Evolutionary conservation across 2,797 vertebrate genomes (phyloP).

Genomic region (Glyptemys insculpta): DNA sequence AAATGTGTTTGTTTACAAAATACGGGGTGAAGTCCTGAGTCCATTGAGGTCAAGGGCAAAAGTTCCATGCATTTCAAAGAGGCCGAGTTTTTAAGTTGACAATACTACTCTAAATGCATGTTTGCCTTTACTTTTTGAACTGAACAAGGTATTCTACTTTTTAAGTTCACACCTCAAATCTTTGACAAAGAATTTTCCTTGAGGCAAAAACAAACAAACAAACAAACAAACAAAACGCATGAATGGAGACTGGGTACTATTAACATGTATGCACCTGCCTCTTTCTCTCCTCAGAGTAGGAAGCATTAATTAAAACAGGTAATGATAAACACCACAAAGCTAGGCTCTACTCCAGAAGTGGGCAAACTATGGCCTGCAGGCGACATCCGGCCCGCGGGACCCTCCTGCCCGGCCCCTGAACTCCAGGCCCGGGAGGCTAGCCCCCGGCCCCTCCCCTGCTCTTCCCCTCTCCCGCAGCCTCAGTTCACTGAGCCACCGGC

Average conservation of each 20-base stretch:
- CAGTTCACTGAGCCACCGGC: no score
- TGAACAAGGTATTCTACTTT: constrained; percentile 45
- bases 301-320: constrained; percentile 60
- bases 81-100: constrained; percentile 12
- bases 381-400: no score
- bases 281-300: not conserved
- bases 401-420: no score
- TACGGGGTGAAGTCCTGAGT: not conserved
- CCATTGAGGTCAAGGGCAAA: not conserved
- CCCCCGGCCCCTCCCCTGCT: no score
- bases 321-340: constrained; percentile 48
- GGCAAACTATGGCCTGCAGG: no score
- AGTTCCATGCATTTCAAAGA: not conserved
- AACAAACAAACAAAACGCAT: constrained; percentile 36
- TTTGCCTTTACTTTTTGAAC: constrained; percentile 34
- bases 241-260: constrained; percentile 38
- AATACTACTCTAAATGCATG: constrained; percentile 4
- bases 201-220: constrained; percentile 50
- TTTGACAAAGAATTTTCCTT: constrained; percentile 56
- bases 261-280: not conserved
- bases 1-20: not conserved
- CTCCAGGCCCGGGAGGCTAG: no score
- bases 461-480: no score
- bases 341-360: constrained; percentile 36
- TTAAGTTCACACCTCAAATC: constrained; percentile 48